Conservation (phyloP, 1,140 invertebrate species). For the Leptonema lineaticorne region DNA sequence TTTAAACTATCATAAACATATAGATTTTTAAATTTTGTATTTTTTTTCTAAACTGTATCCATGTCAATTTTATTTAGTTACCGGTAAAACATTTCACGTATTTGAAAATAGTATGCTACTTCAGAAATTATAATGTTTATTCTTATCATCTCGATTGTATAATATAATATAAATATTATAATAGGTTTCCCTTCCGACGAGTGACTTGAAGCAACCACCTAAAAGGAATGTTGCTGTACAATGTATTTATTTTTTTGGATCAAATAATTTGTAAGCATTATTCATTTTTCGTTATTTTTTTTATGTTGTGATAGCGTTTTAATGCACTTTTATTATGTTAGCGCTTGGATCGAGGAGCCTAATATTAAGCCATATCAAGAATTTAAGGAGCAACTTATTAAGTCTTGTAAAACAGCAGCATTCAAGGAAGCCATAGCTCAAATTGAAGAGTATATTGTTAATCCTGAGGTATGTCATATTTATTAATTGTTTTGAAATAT, state of each 20-base stretch:
- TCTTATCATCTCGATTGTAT: too few species aligned
- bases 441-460: constrained; percentile 82
- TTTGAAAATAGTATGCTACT: too few species aligned
- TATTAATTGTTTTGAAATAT: too few species aligned
- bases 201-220: constrained; percentile 65
- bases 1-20: too few species aligned
- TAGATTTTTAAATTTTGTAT: too few species aligned
- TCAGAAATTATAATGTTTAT: too few species aligned
- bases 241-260: constrained; percentile 93
- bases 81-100: too few species aligned
- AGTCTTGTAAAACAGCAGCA: constrained; percentile 72
- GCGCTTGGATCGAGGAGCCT: constrained; percentile 88
- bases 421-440: constrained; percentile 86
- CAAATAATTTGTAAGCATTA: constrained; percentile 86
- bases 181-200: constrained; percentile 72
- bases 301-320: background rate
- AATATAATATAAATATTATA: too few species aligned
- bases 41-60: too few species aligned
- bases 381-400: constrained; percentile 77
- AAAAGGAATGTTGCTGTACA: constrained; percentile 67
- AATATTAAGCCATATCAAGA: constrained; percentile 83
- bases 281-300: background rate
- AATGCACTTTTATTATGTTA: constrained; percentile 52
- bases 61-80: too few species aligned
- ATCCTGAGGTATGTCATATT: constrained; percentile 59